Evolutionary conservation across 1,140 invertebrate species (phyloP), one percentile per base, ranked within the genome.

Genomic region (Trinorchestia longiramus): DNA sequence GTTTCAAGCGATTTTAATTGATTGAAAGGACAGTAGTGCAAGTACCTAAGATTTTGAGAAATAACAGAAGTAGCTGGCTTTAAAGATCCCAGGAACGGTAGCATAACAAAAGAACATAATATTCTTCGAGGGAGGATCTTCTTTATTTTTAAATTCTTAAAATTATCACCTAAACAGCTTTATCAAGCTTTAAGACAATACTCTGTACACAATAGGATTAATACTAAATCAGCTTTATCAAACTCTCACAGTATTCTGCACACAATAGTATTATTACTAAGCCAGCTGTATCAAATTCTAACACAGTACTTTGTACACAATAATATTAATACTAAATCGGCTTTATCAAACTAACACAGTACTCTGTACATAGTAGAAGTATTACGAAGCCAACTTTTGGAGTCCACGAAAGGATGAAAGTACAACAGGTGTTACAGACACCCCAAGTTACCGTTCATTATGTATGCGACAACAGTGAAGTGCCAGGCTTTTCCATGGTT

Each of bases 401-500:
- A 77, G 62, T 28, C 36, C 3, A n/a, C 19, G 28, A 11, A 36
- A 77, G 62, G 62, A 36, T 19, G 62, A 77, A 36, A 77, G 28
- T 36, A 77, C 1, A 28, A 36, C 88, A 91, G 41, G 88, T 91
- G 88, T 91, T 19, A 91, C 44, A 47, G 44, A 44, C 19, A 28
- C 4, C 23, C 92, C 40, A 36, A 45, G 43, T 94, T 45, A 44
- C 44, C 17, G 43, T 43, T 47, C 92, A 94, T 94, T 94, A 47
- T 94, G 92, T 36, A 47, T 94, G 92, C 92, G 92, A 94, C 43
- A 94, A 94, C 92, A 94, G 6, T 44, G 11, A 11, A 42, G 41
- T 45, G 92, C 3, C 43, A 6, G 92, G 47, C 43, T 94, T 94
- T 94, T 94, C 92, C 92, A 94, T 45, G 92, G 92, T 43, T 94